Conservation (phyloP, 1,140 invertebrate species). For the Drosophila melanica region DNA sequence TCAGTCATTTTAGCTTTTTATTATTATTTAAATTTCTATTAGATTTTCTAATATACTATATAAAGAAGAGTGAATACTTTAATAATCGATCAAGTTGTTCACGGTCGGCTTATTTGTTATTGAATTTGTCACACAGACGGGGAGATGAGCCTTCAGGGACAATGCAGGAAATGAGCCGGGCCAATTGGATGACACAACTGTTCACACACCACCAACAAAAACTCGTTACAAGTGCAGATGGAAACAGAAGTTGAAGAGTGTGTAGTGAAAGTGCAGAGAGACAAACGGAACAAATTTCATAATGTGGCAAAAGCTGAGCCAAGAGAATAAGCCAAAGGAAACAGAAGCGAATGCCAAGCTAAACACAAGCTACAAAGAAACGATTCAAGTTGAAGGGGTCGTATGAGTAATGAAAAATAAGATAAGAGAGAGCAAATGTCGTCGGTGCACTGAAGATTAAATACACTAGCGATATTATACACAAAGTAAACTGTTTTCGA, state of each 20-base stretch:
- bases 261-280: conserved; percentile 64
- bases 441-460: not conserved
- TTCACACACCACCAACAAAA: conserved; percentile 4
- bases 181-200: conserved; percentile 56
- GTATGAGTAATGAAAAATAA: conserved; percentile 74
- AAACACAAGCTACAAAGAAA: conserved; percentile 31
- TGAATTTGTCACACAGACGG: conserved; percentile 52
- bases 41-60: not conserved
- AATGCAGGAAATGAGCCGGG: conserved; percentile 57
- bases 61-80: not conserved
- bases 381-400: conserved; percentile 35
- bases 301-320: conserved; percentile 31
- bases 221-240: not conserved
- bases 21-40: too few relatives aligned
- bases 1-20: too few relatives aligned
- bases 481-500: too few relatives aligned
- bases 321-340: conserved; percentile 23
- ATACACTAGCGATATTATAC: not conserved
- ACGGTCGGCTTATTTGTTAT: conserved; percentile 33
- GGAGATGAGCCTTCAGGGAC: conserved; percentile 21
- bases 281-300: conserved; percentile 55
- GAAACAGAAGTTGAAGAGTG: not conserved
- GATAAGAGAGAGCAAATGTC: not conserved
- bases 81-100: conserved; percentile 26
- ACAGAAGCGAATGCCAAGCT: conserved; percentile 50